phyloP scores from a whole-genome alignment of 2,113 vertebrate species.

The Halcyon malimbica region DNA sequence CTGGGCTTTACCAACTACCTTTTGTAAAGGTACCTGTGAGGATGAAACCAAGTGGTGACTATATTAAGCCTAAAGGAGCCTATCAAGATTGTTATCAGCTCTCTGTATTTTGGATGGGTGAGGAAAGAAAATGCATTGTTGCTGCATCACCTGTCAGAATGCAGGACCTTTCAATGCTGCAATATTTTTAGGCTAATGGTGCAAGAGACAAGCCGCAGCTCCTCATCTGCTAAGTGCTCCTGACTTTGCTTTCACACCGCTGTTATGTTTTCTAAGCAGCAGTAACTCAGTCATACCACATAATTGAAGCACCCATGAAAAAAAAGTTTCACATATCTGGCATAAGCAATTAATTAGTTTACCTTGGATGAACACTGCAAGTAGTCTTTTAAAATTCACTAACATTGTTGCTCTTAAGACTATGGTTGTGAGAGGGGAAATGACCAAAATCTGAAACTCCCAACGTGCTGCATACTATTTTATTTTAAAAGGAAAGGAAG shows the following conservation, averaged over 20 bases:
- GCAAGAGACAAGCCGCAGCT: not conserved
- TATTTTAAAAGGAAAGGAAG: not conserved
- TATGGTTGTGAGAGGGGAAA: not conserved
- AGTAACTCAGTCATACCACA: not conserved
- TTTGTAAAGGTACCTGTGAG: not conserved
- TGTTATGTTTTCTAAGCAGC: not conserved
- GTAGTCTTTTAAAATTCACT: not conserved
- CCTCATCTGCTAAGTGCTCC: not conserved
- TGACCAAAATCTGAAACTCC: not conserved
- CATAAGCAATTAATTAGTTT: not conserved
- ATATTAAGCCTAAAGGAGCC: not conserved
- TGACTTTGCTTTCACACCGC: not conserved
- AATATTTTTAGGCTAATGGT: not conserved
- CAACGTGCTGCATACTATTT: not conserved
- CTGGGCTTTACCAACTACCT: not conserved
- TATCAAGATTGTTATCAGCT: not conserved
- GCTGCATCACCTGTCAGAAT: constrained; percentile 7
- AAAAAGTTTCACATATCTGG: not conserved
- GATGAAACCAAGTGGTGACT: not conserved
- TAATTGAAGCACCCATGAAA: not conserved
- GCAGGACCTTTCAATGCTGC: not conserved
- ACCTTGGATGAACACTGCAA: not conserved
- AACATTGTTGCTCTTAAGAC: not conserved
- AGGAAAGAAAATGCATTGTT: not conserved
- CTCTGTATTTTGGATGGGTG: not conserved